Conservation (phyloP, 2,888 invertebrate genomes). For the Leptopterna dolabrata region DNA sequence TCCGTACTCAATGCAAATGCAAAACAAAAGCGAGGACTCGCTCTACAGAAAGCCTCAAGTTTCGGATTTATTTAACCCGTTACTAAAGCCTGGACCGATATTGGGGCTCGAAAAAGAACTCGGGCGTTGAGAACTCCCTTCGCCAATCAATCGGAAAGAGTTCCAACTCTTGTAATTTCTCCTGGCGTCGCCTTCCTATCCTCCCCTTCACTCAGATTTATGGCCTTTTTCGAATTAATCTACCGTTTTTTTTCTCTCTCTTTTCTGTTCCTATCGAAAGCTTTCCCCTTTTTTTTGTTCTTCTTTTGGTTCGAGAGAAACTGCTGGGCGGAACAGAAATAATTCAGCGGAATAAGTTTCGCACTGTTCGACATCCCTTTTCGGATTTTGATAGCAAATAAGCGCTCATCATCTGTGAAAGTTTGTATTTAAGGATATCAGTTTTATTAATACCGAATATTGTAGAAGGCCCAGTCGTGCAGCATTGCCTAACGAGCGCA, state of each 20-base stretch:
- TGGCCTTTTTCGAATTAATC: constrained; percentile 1
- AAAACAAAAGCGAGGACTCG: no score
- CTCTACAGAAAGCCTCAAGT: not conserved
- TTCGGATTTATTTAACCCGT: not conserved
- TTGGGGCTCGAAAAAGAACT: not conserved
- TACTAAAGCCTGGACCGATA: not conserved
- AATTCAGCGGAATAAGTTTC: not conserved
- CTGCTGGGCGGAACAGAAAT: not conserved
- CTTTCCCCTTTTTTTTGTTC: not conserved
- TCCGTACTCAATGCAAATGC: no score
- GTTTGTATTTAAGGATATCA: no score
- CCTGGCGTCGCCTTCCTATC: not conserved
- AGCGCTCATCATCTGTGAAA: no score
- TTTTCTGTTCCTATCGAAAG: not conserved
- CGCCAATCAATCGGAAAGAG: not conserved
- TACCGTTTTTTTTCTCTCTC: not conserved
- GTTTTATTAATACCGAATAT: no score
- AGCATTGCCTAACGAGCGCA: no score
- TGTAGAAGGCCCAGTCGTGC: no score
- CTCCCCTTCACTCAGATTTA: not conserved
- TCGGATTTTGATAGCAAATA: no score
- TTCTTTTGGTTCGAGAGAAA: not conserved
- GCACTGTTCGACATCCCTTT: not conserved
- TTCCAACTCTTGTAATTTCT: not conserved
- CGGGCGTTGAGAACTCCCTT: not conserved